These are phyloP conservation scores for Ligdia adustata DNA, from an alignment of 2,888 invertebrate species.

Conservation along the genomic window DNA sequence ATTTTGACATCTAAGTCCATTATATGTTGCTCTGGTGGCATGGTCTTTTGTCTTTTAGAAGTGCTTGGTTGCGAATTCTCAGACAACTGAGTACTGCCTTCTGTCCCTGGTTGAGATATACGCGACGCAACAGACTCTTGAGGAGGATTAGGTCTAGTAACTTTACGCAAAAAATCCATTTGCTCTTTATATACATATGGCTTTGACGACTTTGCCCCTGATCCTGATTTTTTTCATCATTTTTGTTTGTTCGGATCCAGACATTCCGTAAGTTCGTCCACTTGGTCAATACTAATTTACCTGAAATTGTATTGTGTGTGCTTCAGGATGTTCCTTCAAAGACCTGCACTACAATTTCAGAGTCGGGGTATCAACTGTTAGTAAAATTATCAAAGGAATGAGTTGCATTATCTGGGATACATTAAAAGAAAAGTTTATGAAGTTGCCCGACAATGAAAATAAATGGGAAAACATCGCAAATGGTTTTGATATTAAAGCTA, in stretches of 20 bases:
- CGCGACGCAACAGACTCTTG: slow-evolving; percentile 21
- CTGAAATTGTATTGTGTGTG: too few species aligned
- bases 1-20: slow-evolving; percentile 26
- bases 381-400: slow-evolving; percentile 1
- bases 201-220: slow-evolving; percentile 26
- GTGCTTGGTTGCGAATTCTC: slow-evolving; percentile 25
- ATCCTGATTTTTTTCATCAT: slow-evolving; percentile 23
- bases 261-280: slow-evolving; percentile 25
- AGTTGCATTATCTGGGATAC: background rate
- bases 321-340: too few species aligned
- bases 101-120: slow-evolving; percentile 13
- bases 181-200: slow-evolving; percentile 27
- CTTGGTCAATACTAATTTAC: slow-evolving; percentile 28
- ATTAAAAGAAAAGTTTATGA: slow-evolving; percentile 1
- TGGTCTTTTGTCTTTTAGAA: slow-evolving; percentile 23
- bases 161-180: slow-evolving; percentile 27
- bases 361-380: slow-evolving; percentile 1
- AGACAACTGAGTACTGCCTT: slow-evolving; percentile 15
- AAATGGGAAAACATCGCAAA: slow-evolving; percentile 17
- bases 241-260: slow-evolving; percentile 22
- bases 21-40: too few species aligned
- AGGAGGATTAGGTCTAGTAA: slow-evolving; percentile 22
- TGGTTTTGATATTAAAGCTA: slow-evolving; percentile 16
- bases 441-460: slow-evolving; percentile 1
- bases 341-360: too few species aligned